A percentile compares a stretch with the other conserved stretches of the same genome.
Evolutionary conservation across 2,797 vertebrate species (phyloP).

Genomic region (Trachops cirrhosus): DNA sequence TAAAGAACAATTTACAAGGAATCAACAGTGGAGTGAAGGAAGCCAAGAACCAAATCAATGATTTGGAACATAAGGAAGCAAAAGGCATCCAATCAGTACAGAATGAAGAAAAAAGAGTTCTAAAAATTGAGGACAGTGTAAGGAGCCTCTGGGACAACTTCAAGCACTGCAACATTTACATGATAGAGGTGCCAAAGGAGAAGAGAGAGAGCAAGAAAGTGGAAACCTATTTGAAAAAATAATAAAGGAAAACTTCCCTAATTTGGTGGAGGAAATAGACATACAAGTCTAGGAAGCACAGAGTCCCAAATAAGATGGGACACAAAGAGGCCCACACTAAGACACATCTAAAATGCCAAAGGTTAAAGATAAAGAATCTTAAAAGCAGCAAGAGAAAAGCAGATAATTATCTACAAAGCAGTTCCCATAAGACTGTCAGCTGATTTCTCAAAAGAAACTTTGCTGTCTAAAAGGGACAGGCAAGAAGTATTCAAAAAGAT

Average conservation of each 20-base stretch:
- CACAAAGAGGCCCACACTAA: neutral
- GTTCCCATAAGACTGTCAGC: neutral
- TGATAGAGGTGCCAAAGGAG: neutral
- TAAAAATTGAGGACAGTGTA: neutral
- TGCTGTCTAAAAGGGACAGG: neutral
- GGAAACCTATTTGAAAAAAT: neutral
- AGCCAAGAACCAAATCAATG: neutral
- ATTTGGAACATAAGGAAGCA: neutral
- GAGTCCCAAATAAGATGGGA: neutral
- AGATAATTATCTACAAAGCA: neutral
- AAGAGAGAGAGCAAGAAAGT: neutral
- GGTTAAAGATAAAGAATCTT: neutral
- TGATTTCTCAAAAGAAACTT: neutral
- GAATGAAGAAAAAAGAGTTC: neutral
- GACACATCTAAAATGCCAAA: neutral
- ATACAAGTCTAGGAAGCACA: neutral
- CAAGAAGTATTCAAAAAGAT: neutral
- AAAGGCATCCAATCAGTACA: neutral
- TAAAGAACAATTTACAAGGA: neutral
- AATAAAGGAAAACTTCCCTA: neutral
- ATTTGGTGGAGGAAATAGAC: neutral
- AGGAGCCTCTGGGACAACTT: neutral
- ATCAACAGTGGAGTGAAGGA: neutral
- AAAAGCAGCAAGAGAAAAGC: neutral
- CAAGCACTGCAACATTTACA: neutral